A percentile compares a stretch with the other conserved stretches of the same genome.
These are phyloP conservation scores for Drosophila equinoxialis DNA, from an alignment of 1,140 invertebrate genomes.

Conservation along the genomic window DNA sequence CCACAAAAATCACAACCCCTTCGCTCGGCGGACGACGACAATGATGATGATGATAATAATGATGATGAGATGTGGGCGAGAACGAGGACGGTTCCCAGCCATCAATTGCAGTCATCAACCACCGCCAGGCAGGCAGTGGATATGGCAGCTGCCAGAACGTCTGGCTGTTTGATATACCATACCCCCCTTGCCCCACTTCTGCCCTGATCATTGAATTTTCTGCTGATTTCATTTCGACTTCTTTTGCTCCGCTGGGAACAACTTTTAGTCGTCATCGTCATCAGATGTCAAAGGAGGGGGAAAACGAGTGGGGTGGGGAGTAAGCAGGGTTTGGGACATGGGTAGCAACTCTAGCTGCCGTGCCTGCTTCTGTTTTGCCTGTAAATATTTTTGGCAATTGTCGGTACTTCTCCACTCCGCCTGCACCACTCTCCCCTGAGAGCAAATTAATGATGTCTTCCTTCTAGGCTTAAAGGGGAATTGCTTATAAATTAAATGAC, in stretches of 20 bases:
- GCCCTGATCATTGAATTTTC: conserved; percentile 75
- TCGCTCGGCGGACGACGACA: conserved; percentile 40
- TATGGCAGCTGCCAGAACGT: conserved; percentile 59
- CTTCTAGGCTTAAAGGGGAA: conserved; percentile 49
- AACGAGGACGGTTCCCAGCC: conserved; percentile 41
- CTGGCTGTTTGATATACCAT: conserved; percentile 41
- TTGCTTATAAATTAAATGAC: conserved; percentile 70
- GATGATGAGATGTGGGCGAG: conserved; percentile 66
- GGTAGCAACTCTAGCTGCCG: conserved; percentile 45
- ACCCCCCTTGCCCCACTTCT: not conserved
- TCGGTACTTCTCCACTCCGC: conserved; percentile 26
- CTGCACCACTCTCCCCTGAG: conserved; percentile 20
- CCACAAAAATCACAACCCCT: conserved; percentile 69
- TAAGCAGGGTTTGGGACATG: conserved; percentile 46
- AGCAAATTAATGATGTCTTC: conserved; percentile 77
- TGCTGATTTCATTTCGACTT: conserved; percentile 82
- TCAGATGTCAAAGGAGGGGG: not conserved
- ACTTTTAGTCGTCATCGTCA: conserved; percentile 55
- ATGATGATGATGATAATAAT: conserved; percentile 39
- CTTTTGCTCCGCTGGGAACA: conserved; percentile 79
- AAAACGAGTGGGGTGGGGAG: conserved; percentile 19
- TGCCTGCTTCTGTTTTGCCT: conserved; percentile 68
- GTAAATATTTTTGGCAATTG: conserved; percentile 81
- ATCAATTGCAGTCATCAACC: conserved; percentile 81
- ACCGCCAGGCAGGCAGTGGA: conserved; percentile 38